phyloP scores from a whole-genome alignment of 2,113 vertebrate species.

The Corythornis cristatus region DNA sequence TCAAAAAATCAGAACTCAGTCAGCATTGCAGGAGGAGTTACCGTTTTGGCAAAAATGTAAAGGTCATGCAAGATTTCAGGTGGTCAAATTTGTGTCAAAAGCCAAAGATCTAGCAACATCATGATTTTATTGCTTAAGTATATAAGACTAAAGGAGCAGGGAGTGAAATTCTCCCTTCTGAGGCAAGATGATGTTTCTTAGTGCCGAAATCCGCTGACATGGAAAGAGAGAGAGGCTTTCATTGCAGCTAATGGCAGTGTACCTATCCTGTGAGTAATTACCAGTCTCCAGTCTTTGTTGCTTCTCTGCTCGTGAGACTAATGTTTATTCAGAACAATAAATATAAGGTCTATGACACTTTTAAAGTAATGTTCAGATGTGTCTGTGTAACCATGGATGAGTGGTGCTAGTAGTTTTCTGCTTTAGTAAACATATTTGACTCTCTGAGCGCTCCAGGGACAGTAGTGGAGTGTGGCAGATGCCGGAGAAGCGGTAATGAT shows the following conservation, averaged over 20 bases:
- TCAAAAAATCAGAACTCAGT: neutral
- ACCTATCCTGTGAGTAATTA: constrained; percentile 67
- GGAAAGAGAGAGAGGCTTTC: constrained; percentile 57
- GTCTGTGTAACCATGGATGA: constrained; percentile 62
- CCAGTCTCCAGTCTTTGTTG: constrained; percentile 23
- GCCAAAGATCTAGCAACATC: neutral
- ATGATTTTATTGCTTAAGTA: neutral
- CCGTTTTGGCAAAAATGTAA: neutral
- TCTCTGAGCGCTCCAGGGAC: constrained; percentile 57
- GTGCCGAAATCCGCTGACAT: constrained; percentile 21
- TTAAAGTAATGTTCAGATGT: constrained; percentile 70
- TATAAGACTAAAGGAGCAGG: neutral
- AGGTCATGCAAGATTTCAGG: neutral
- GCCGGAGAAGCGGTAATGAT: constrained; percentile 43
- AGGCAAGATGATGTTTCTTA: neutral
- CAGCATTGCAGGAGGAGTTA: neutral
- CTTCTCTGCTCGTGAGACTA: constrained; percentile 67
- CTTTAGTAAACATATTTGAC: constrained; percentile 69
- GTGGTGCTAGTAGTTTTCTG: constrained; percentile 62
- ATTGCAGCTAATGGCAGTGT: constrained; percentile 70
- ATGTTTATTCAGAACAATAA: constrained; percentile 77
- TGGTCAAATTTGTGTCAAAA: constrained; percentile 13
- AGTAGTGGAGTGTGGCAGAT: constrained; percentile 36
- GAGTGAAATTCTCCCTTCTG: constrained; percentile 53
- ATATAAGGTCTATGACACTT: constrained; percentile 74